These are phyloP conservation scores for Petrocephalus zakoni DNA, from an alignment of 2,113 vertebrate species.

Conservation along the genomic window DNA sequence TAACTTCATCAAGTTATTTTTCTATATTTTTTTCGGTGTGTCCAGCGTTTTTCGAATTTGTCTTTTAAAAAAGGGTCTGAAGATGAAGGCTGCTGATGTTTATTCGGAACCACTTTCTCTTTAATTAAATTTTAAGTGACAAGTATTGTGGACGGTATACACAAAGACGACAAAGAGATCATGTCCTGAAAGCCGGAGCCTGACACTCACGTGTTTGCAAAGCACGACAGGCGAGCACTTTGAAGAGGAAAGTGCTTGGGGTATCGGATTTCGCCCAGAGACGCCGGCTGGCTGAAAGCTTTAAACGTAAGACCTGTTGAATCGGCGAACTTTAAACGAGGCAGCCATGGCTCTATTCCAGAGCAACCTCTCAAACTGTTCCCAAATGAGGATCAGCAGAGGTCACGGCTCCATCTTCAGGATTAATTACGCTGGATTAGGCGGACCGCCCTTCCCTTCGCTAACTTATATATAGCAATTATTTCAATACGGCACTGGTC, in stretches of 20 bases:
- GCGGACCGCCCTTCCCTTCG: not conserved
- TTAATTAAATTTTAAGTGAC: slow-evolving; percentile 42
- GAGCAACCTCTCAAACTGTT: slow-evolving; percentile 25
- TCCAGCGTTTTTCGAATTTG: not conserved
- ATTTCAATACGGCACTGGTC: no score
- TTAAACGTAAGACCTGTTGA: slow-evolving; percentile 46
- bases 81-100: not conserved
- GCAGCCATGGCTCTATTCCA: slow-evolving; percentile 26
- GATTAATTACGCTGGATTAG: slow-evolving; percentile 27
- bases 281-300: slow-evolving; percentile 45
- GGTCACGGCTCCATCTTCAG: slow-evolving; percentile 28
- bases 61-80: not conserved
- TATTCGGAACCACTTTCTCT: slow-evolving; percentile 19
- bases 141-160: slow-evolving; percentile 50
- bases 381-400: slow-evolving; percentile 28
- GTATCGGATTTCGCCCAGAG: slow-evolving; percentile 58
- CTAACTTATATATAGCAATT: not conserved
- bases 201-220: slow-evolving; percentile 65
- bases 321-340: slow-evolving; percentile 36
- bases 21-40: not conserved
- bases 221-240: slow-evolving; percentile 67
- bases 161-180: slow-evolving; percentile 49
- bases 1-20: not conserved
- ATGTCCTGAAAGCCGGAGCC: slow-evolving; percentile 60
- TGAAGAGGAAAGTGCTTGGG: slow-evolving; percentile 59